These are phyloP conservation scores for Xanthia togata DNA, from an alignment of 2,888 invertebrate species.

Conservation along the genomic window DNA sequence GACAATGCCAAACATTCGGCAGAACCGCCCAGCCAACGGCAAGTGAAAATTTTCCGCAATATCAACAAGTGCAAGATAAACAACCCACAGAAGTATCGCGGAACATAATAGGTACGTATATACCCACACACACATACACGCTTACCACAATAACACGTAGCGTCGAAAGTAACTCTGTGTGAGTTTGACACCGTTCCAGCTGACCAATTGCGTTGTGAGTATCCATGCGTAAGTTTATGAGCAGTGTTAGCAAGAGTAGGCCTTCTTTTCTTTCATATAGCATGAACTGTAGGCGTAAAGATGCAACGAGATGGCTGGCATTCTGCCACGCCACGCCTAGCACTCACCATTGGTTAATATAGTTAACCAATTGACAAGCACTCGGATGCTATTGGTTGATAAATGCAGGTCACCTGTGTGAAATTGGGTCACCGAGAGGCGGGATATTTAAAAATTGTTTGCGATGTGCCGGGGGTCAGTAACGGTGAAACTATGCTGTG, in stretches of 20 bases:
- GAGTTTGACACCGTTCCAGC: background rate
- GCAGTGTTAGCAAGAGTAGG: conserved; percentile 34
- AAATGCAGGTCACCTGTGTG: conserved; percentile 81
- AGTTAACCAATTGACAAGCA: conserved; percentile 89
- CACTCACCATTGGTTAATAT: conserved; percentile 89
- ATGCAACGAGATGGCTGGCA: conserved; percentile 84
- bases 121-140: background rate
- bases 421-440: conserved; percentile 82
- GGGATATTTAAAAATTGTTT: conserved; percentile 69
- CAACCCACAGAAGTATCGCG: conserved; percentile 54
- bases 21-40: conserved; percentile 64
- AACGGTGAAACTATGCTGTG: conserved; percentile 4
- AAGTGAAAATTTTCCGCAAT: conserved; percentile 68
- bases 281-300: conserved; percentile 76
- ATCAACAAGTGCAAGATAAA: conserved; percentile 81
- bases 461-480: conserved; percentile 26
- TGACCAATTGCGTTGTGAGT: conserved; percentile 26
- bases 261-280: conserved; percentile 47
- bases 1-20: conserved; percentile 61
- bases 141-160: background rate
- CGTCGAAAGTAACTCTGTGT: background rate
- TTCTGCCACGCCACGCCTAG: conserved; percentile 89
- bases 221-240: conserved; percentile 9
- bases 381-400: conserved; percentile 85
- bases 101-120: background rate